phyloP scores from a whole-genome alignment of 2,113 vertebrate genomes.

The Channa argus region DNA sequence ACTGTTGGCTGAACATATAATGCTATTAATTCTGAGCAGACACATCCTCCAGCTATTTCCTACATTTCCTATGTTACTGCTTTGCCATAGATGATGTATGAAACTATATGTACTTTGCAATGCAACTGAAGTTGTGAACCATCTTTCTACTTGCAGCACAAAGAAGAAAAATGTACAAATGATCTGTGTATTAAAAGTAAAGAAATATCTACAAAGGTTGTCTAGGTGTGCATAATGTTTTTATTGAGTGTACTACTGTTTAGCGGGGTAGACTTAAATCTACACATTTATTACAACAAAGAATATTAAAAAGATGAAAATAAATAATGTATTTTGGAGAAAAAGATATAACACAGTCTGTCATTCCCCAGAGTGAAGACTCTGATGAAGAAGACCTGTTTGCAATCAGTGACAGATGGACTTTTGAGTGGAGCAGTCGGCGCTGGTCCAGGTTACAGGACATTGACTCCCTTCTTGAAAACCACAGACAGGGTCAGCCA shows the following conservation, averaged over 20 bases:
- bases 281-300: too few species aligned
- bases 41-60: conserved; percentile 44
- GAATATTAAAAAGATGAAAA: too few species aligned
- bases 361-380: conserved; percentile 89
- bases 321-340: too few species aligned
- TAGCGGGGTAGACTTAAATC: too few species aligned
- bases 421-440: conserved; percentile 95
- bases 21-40: conserved; percentile 48
- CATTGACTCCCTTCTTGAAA: conserved; percentile 89
- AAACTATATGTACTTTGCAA: neutral
- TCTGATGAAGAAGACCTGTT: conserved; percentile 97
- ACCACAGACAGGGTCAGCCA: conserved; percentile 84
- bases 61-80: conserved; percentile 11
- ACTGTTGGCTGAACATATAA: conserved; percentile 49
- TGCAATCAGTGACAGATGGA: conserved; percentile 98
- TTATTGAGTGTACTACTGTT: too few species aligned
- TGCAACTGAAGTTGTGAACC: neutral
- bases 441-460: conserved; percentile 96
- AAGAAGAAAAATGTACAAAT: neutral
- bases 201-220: too few species aligned
- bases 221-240: too few species aligned
- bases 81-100: conserved; percentile 8
- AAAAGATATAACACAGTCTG: neutral
- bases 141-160: neutral
- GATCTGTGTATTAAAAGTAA: too few species aligned